Percentiles rank a stretch among this genome's conserved stretches.
Conservation (phyloP, 1,140 invertebrate species). For the Drosophila sulfurigaster region DNA sequence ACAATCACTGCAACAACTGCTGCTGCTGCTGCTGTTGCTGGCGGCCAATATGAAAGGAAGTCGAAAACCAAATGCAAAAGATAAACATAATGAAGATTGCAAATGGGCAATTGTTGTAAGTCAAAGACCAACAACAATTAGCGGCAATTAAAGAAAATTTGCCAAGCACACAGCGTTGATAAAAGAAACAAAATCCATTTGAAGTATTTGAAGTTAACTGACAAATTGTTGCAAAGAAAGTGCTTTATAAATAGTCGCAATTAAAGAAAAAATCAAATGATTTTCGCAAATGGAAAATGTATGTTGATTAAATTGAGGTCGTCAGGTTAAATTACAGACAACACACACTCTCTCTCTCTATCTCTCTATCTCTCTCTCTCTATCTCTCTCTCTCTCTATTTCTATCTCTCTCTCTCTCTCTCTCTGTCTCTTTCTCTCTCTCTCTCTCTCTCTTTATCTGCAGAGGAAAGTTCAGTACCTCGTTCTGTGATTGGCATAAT, state of each 20-base stretch:
- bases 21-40: background rate
- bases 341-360: background rate
- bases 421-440: background rate
- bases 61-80: constrained; percentile 51
- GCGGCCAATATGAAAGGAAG: constrained; percentile 60
- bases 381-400: background rate
- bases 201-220: constrained; percentile 49
- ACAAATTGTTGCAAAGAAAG: constrained; percentile 2
- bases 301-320: constrained; percentile 2
- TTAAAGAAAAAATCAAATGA: background rate
- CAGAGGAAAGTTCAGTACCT: background rate
- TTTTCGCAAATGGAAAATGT: constrained; percentile 4
- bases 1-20: constrained; percentile 16
- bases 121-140: constrained; percentile 52
- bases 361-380: background rate
- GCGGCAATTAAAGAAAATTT: constrained; percentile 76
- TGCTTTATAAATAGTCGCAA: constrained; percentile 28
- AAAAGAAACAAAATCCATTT: constrained; percentile 45
- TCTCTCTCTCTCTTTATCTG: background rate
- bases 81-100: constrained; percentile 73
- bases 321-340: background rate
- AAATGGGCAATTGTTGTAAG: constrained; percentile 57
- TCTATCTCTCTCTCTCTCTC: background rate
- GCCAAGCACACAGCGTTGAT: constrained; percentile 63
- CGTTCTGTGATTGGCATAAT: constrained; percentile 11